Evolutionary conservation across 2,113 vertebrate species (phyloP).

Genomic region (Picathartes gymnocephalus): DNA sequence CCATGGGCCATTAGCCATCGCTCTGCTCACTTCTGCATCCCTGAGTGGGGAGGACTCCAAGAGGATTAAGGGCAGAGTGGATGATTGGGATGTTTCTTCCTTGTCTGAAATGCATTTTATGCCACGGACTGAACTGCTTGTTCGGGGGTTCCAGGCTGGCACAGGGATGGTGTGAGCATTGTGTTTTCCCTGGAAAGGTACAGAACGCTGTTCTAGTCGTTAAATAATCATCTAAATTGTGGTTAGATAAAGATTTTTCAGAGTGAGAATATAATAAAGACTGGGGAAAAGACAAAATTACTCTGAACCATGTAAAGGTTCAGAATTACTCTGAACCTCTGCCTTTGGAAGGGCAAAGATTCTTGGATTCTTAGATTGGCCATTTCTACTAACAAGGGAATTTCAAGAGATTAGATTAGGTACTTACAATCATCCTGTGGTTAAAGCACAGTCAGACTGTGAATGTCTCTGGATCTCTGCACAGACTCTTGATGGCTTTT

Average conservation of each 20-base stretch:
- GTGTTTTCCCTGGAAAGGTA: neutral
- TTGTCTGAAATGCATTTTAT: neutral
- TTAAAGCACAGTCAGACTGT: neutral
- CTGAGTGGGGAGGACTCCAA: neutral
- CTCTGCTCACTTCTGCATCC: neutral
- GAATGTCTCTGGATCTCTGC: neutral
- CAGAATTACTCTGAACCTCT: neutral
- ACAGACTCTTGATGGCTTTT: neutral
- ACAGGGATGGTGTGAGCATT: neutral
- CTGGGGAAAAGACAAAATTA: neutral
- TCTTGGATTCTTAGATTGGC: neutral
- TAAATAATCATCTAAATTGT: neutral
- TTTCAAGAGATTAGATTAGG: neutral
- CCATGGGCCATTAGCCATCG: neutral
- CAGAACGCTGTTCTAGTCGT: neutral
- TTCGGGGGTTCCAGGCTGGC: neutral
- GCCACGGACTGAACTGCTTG: neutral
- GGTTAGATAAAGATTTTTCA: rapidly evolving
- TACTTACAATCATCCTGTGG: neutral
- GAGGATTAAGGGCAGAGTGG: neutral
- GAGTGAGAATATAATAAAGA: neutral
- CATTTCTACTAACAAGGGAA: neutral
- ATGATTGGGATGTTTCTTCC: neutral
- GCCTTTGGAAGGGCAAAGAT: neutral
- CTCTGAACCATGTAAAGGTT: neutral